phyloP scores from a whole-genome alignment of 2,113 vertebrate species.

The Rostratula benghalensis region DNA sequence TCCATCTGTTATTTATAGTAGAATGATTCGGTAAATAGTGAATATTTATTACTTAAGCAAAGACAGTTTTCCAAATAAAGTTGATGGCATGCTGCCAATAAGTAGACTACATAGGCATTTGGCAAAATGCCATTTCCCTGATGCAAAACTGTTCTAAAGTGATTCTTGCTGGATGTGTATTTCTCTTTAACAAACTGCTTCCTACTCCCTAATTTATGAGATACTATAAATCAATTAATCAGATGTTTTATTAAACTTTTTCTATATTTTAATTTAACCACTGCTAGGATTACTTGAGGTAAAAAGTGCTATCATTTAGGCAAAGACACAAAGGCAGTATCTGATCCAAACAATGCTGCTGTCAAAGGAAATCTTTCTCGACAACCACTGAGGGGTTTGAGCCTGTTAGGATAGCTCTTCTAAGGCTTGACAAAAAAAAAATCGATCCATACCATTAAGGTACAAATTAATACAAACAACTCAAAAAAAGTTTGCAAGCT shows the following conservation, averaged over 20 bases:
- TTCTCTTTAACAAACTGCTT: conserved; percentile 46
- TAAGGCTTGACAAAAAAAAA: background rate
- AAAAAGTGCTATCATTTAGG: background rate
- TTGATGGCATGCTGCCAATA: conserved; percentile 23
- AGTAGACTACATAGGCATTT: conserved; percentile 8
- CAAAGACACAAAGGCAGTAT: background rate
- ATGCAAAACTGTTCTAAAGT: conserved; percentile 21
- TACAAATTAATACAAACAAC: background rate
- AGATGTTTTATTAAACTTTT: conserved; percentile 18
- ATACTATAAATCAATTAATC: conserved; percentile 19
- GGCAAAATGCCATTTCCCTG: conserved; percentile 48
- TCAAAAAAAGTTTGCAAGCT: background rate
- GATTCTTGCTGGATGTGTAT: background rate
- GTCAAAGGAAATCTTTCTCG: background rate
- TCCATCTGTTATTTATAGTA: conserved; percentile 39
- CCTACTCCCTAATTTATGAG: conserved; percentile 34
- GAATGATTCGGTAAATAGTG: conserved; percentile 50
- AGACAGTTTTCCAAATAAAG: conserved; percentile 45
- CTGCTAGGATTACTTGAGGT: background rate
- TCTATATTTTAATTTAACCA: conserved; percentile 28
- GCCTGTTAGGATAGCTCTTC: background rate
- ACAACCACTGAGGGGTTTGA: background rate
- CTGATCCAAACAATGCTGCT: background rate
- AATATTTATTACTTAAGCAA: conserved; percentile 58
- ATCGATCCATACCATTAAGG: background rate